Conservation (phyloP, 1,140 invertebrate genomes). For the Drosophila micromelanica region DNA sequence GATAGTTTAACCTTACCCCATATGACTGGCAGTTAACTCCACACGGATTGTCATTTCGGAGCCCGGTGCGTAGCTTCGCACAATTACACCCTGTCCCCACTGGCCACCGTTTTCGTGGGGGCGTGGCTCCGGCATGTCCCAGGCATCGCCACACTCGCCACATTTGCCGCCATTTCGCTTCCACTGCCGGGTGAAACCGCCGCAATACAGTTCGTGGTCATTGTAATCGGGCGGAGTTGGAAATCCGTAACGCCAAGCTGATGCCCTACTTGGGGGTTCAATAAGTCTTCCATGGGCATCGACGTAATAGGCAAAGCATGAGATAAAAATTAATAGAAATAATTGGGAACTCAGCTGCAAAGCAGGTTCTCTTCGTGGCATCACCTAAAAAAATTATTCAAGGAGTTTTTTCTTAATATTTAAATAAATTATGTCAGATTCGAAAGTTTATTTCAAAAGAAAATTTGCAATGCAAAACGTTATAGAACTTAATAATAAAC, state of each 20-base stretch:
- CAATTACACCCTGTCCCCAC: slow-evolving; percentile 92
- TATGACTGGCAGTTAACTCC: slow-evolving; percentile 91
- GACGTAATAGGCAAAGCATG: slow-evolving; percentile 17
- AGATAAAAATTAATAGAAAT: slow-evolving; percentile 6
- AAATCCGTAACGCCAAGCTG: slow-evolving; percentile 90
- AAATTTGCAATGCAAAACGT: no score
- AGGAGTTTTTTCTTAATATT: background rate
- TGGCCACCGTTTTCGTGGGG: slow-evolving; percentile 93
- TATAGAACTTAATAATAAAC: no score
- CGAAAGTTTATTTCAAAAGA: no score
- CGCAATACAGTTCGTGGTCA: slow-evolving; percentile 95
- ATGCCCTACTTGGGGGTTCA: slow-evolving; percentile 93
- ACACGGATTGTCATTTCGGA: slow-evolving; percentile 89
- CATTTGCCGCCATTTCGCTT: slow-evolving; percentile 90
- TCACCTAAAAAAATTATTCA: slow-evolving; percentile 11
- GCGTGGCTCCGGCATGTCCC: slow-evolving; percentile 89
- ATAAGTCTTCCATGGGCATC: slow-evolving; percentile 91
- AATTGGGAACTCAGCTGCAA: background rate
- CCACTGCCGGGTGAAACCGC: slow-evolving; percentile 93
- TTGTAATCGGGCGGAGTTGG: slow-evolving; percentile 92
- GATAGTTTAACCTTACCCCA: slow-evolving; percentile 85
- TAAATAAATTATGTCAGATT: no score
- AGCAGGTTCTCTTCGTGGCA: background rate
- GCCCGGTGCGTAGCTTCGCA: slow-evolving; percentile 89
- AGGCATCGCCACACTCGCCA: slow-evolving; percentile 94